Evolutionary conservation across 2,113 vertebrate species (phyloP), one percentile per base, ranked within the genome.

Genomic region (Microcebus tavaratra): DNA sequence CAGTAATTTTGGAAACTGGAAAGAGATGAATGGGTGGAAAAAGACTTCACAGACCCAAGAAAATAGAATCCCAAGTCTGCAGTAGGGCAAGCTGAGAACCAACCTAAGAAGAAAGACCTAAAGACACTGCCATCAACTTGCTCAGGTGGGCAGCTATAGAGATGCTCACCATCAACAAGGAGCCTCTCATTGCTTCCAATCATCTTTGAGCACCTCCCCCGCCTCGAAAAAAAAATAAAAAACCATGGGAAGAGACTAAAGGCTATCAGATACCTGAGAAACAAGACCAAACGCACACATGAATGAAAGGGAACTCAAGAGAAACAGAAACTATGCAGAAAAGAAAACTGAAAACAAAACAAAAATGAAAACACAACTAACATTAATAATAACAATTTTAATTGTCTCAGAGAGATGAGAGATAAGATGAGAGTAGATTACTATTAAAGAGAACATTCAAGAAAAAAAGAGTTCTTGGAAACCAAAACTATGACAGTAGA

Each of bases 71-170:
- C 42, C 21, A 59, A 36, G 20, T 53, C 6, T 59, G 50, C 17
- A 78, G 88, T 0, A 82, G 85, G 80, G 70, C 87, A 63, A 59
- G 18, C 11, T 12, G 72, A 93, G 87, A 95, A 75, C 25, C n/a
- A 80, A 20, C 27, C 9, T 1, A 2, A 70, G 90, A 68, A 78
- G 85, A n/a, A 88, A 76, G 23, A n/a, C 21, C 2, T 79, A n/a
- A 88, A 76, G 36, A 29, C 15, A 3, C 20, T 7, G 27, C 4
- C 11, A 63, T 63, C 27, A 12, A 12, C 27, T 63, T 29, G 59
- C 48, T 14, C 27, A 11, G 15, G n/a, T 8, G 11, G 45, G 29
- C 27, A 25, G 68, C 11, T 1, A 15, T 0, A 7, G 57, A 29
- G 59, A 68, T 29, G 11, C 17, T 29, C 12, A 2, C 48, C 25